Conservation (phyloP, 2,113 vertebrate genomes). For the Corythornis cristatus region DNA sequence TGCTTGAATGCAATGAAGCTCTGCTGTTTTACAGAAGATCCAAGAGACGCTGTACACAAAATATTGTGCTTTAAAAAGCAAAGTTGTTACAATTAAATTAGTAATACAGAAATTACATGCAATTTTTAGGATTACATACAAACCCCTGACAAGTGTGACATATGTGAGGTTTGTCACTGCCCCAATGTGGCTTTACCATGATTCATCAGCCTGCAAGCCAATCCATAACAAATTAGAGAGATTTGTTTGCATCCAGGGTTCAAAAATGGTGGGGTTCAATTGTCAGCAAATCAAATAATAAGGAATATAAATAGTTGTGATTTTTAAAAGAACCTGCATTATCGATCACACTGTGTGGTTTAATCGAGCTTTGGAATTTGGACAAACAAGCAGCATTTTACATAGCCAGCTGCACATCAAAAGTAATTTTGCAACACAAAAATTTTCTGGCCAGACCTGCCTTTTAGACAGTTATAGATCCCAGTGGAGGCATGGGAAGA, state of each 20-base stretch:
- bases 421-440: conserved; percentile 68
- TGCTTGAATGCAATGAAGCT: not conserved
- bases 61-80: not conserved
- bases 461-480: conserved; percentile 71
- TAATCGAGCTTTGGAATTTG: conserved; percentile 43
- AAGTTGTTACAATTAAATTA: not conserved
- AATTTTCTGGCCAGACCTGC: conserved; percentile 66
- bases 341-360: conserved; percentile 27
- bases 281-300: conserved; percentile 16
- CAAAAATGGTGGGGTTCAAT: conserved; percentile 14
- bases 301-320: not conserved
- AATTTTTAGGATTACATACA: not conserved
- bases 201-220: not conserved
- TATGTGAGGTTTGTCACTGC: not conserved
- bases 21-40: not conserved
- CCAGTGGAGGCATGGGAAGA: conserved; percentile 69
- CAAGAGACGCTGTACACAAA: not conserved
- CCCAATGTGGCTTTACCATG: not conserved
- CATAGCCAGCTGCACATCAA: conserved; percentile 67
- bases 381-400: conserved; percentile 45
- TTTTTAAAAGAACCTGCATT: not conserved
- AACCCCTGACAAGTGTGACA: not conserved
- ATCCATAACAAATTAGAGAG: not conserved
- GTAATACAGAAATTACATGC: not conserved
- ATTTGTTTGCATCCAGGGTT: not conserved